Evolutionary conservation across 2,888 invertebrate genomes (phyloP).

Genomic region (Drosophila testacea): DNA sequence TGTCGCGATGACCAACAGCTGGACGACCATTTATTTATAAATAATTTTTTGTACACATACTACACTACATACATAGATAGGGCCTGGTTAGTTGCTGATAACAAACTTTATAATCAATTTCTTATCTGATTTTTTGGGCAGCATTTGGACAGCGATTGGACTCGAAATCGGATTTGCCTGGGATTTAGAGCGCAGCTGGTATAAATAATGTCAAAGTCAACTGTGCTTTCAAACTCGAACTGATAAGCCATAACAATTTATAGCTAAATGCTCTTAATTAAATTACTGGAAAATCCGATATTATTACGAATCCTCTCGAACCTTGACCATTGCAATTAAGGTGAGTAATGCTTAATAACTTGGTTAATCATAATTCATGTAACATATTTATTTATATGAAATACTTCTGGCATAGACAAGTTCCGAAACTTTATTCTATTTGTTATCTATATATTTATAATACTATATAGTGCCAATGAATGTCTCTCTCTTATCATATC

Average conservation of each 20-base stretch:
- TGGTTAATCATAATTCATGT: no score
- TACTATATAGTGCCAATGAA: no score
- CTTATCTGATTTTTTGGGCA: conserved; percentile 39
- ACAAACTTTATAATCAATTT: conserved; percentile 46
- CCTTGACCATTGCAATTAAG: conserved; percentile 22
- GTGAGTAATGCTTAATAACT: conserved; percentile 16
- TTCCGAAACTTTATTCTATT: no score
- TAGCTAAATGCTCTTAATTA: conserved; percentile 38
- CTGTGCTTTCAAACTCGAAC: conserved; percentile 27
- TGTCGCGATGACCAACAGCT: conserved; percentile 27
- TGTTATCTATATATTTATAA: no score
- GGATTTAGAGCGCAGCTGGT: conserved; percentile 34
- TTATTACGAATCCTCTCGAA: neutral
- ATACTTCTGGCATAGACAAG: no score
- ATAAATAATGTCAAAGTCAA: conserved; percentile 51
- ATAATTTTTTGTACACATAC: conserved; percentile 19
- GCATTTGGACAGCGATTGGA: neutral
- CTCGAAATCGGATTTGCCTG: conserved; percentile 34
- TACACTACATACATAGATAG: conserved; percentile 17
- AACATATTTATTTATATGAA: no score
- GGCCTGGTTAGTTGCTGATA: conserved; percentile 39
- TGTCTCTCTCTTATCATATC: no score
- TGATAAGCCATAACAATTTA: conserved; percentile 47
- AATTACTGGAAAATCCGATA: conserved; percentile 37
- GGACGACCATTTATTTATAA: conserved; percentile 43